Evolutionary conservation across 2,113 vertebrate genomes (phyloP), one percentile per base, ranked within the genome.

Genomic region (Genyomyrus donnyi): DNA sequence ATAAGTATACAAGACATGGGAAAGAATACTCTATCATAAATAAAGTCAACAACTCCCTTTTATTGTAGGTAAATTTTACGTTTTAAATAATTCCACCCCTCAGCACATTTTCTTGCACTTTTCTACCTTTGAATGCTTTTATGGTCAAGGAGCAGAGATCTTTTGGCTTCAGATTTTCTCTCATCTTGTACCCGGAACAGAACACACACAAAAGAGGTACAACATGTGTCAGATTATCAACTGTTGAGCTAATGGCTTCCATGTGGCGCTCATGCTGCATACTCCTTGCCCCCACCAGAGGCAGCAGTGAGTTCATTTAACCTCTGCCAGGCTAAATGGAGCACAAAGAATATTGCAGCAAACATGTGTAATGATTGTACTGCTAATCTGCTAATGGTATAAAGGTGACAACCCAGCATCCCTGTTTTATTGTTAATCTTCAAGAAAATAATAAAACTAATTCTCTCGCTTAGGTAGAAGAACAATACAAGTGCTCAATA

Each of bases 171-270:
- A 66, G 27, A 50, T 19, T 66, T 49, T 74, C 90, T 88, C 87
- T 89, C 90, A 89, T 62, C 74, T 35, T 45, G 83, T 49, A 90
- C 50, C 27, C 35, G 9, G 74, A 80, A 39, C 10, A n/a, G 48
- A 89, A 89, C 52, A 48, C 52, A 86, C 27, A 83, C 77, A 91
- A 89, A 52, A 86, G 53, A 70, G 53, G 91, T 49, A 56, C 50
- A 89, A 90, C 83, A 84, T 88, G 62, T 53, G 80, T 50, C 27
- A 31, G 88, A 90, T 89, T 91, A 91, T 50, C n/a, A 19, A 50
- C 74, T 85, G 90, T 90, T 39, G 88, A 89, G 88, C 88, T 92
- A 89, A 93, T 93, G 91, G 91, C 70, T 90, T 93, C 90, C 90
- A 91, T 90, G 90, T 92, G 90, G 35, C 9, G 62, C 39, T 89